Conservation (phyloP, 2,888 invertebrate species). For the Theretra japonica region DNA sequence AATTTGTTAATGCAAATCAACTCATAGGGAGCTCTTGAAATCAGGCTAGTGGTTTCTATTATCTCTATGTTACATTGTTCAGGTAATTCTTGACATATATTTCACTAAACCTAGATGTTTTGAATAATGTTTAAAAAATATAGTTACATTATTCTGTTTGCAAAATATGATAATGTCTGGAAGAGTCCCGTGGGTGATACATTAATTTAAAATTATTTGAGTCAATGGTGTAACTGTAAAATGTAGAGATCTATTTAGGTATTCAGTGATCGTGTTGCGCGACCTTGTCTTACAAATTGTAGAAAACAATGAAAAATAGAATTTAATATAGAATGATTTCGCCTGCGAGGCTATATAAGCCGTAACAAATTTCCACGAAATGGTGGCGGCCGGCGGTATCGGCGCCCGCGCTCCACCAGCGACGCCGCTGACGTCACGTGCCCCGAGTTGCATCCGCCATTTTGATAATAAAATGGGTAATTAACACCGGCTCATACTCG, state of each 20-base stretch:
- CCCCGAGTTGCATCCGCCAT: slow-evolving; percentile 65
- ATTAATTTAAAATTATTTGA: too few relatives aligned
- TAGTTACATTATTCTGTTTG: too few relatives aligned
- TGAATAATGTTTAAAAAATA: too few relatives aligned
- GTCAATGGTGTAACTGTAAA: background rate
- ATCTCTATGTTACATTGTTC: too few relatives aligned
- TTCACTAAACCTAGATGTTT: too few relatives aligned
- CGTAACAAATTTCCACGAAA: slow-evolving; percentile 60
- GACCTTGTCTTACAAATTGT: background rate
- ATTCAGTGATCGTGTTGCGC: too few relatives aligned
- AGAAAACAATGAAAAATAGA: slow-evolving; percentile 24
- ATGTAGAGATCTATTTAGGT: background rate
- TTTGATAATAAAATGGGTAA: slow-evolving; percentile 64
- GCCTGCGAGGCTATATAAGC: slow-evolving; percentile 37
- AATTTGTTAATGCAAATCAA: too few relatives aligned
- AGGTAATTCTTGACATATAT: too few relatives aligned
- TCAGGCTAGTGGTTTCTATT: too few relatives aligned
- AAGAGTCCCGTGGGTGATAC: too few relatives aligned
- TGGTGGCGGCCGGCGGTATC: slow-evolving; percentile 46
- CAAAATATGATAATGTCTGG: too few relatives aligned
- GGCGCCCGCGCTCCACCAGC: slow-evolving; percentile 36
- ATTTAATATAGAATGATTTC: slow-evolving; percentile 27
- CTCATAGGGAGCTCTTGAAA: too few relatives aligned
- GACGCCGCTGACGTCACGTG: slow-evolving; percentile 55
- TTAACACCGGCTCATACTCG: slow-evolving; percentile 39